A percentile compares a stretch with the other conserved stretches of the same genome.
Evolutionary conservation across 2,113 vertebrate genomes (phyloP).

Genomic region (Xenopus laevis): DNA sequence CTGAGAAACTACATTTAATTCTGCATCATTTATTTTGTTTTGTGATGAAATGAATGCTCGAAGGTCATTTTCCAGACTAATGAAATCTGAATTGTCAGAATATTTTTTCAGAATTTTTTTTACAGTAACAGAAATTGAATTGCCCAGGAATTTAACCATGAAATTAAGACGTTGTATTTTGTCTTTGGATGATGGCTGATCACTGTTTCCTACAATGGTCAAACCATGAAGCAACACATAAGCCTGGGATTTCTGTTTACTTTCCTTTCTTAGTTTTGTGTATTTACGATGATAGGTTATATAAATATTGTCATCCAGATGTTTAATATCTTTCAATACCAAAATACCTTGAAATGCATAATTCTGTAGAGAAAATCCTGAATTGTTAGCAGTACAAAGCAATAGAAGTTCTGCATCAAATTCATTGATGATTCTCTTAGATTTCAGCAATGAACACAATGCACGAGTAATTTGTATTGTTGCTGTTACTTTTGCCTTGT

Average conservation of each 20-base stretch:
- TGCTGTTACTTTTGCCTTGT: conserved; percentile 43
- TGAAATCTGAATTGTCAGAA: neutral
- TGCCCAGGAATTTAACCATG: conserved; percentile 43
- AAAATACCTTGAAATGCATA: conserved; percentile 53
- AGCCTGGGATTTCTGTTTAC: conserved; percentile 51
- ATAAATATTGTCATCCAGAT: conserved; percentile 49
- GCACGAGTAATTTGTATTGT: conserved; percentile 30
- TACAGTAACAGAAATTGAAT: conserved; percentile 35
- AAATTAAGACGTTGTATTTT: conserved; percentile 51
- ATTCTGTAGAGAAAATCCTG: conserved; percentile 48
- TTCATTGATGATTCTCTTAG: conserved; percentile 44
- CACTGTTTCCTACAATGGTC: conserved; percentile 8
- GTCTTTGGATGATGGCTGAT: conserved; percentile 37
- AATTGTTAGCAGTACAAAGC: conserved; percentile 46
- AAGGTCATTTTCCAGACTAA: too few species aligned
- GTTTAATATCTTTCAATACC: conserved; percentile 52
- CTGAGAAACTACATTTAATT: too few species aligned
- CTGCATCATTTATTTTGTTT: too few species aligned
- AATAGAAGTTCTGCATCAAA: conserved; percentile 53
- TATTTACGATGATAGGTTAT: conserved; percentile 32
- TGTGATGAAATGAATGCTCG: too few species aligned
- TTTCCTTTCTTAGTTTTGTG: conserved; percentile 49
- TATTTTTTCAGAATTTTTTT: conserved; percentile 43
- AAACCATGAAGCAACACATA: conserved; percentile 53
- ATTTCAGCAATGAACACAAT: conserved; percentile 49